A percentile compares a stretch with the other conserved stretches of the same genome.
Evolutionary conservation across 2,888 invertebrate species (phyloP).

Genomic region (Ernsta delagoae): DNA sequence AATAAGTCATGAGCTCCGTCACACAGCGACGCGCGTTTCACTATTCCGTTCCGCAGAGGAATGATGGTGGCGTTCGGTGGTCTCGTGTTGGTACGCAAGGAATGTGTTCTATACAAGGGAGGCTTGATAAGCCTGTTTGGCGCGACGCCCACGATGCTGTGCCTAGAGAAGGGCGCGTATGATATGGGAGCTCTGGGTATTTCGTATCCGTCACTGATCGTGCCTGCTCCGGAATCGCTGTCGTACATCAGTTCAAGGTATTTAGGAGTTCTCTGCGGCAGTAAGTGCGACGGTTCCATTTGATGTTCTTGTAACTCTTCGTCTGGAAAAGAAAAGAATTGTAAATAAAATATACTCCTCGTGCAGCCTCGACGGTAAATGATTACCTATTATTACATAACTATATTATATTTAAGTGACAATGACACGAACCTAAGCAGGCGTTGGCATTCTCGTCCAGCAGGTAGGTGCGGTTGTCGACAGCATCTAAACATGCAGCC

Average conservation of each 20-base stretch:
- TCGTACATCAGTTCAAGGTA: constrained; percentile 88
- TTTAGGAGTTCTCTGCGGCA: constrained; percentile 80
- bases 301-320: constrained; percentile 71
- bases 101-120: constrained; percentile 65
- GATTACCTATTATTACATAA: neutral
- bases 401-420: constrained; percentile 34
- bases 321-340: constrained; percentile 52
- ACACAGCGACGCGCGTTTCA: constrained; percentile 70
- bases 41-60: constrained; percentile 67
- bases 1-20: constrained; percentile 51
- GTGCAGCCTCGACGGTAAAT: neutral
- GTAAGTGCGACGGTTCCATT: constrained; percentile 73
- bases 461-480: constrained; percentile 92
- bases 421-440: constrained; percentile 77
- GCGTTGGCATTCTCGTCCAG: constrained; percentile 90
- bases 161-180: constrained; percentile 64
- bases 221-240: constrained; percentile 71
- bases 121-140: constrained; percentile 68
- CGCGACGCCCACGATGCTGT: constrained; percentile 75
- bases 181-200: constrained; percentile 78
- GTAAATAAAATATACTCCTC: neutral
- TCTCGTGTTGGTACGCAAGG: constrained; percentile 60
- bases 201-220: constrained; percentile 86
- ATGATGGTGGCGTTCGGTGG: constrained; percentile 76
- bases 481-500: constrained; percentile 86